phyloP scores from a whole-genome alignment of 2,888 invertebrate species.

The Aromia moschata region DNA sequence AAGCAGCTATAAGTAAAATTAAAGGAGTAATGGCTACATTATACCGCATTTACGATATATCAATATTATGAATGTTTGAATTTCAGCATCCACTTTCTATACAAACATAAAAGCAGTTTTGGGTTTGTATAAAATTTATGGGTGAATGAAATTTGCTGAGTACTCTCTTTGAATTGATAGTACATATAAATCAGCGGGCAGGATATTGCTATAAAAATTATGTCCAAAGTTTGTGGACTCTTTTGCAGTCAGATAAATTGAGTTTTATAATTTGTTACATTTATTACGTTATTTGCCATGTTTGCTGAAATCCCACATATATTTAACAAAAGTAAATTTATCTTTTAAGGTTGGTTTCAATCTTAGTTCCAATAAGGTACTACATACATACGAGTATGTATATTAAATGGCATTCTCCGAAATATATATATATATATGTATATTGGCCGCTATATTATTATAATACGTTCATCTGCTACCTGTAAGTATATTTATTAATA shows the following conservation, averaged over 20 bases:
- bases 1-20: no score
- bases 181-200: constrained; percentile 56
- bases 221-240: constrained; percentile 59
- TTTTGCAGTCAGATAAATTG: constrained; percentile 58
- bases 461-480: no score
- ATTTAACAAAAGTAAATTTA: no score
- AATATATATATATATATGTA: no score
- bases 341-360: no score
- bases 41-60: constrained; percentile 1
- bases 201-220: constrained; percentile 60
- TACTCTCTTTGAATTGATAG: constrained; percentile 59
- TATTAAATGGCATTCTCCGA: no score
- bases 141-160: constrained; percentile 59
- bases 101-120: constrained; percentile 55
- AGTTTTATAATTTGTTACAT: constrained; percentile 59
- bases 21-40: constrained; percentile 3
- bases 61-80: constrained; percentile 45
- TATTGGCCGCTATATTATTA: no score
- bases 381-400: no score
- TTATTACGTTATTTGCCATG: constrained; percentile 55
- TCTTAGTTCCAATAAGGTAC: no score
- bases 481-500: no score
- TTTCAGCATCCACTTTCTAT: constrained; percentile 52
- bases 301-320: constrained; percentile 48
- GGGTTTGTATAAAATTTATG: constrained; percentile 54